These are phyloP conservation scores for Lithophane socia DNA, from an alignment of 2,888 invertebrate genomes.

Conservation along the genomic window DNA sequence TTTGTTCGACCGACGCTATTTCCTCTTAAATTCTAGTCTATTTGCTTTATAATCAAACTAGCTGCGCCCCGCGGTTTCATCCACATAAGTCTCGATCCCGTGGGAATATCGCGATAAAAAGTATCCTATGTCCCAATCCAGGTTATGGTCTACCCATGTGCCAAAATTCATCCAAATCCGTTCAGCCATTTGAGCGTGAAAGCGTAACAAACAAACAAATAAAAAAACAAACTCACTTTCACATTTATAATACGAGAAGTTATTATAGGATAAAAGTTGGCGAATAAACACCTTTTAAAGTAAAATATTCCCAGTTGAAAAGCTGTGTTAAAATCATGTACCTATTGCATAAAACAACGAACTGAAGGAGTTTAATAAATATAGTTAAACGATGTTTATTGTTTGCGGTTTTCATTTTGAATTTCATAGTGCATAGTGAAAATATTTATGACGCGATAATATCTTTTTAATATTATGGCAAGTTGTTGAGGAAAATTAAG, in stretches of 20 bases:
- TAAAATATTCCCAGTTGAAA: background rate
- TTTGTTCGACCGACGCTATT: too few relatives aligned
- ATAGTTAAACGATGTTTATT: background rate
- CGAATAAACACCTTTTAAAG: conserved; percentile 11
- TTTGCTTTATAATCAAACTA: background rate
- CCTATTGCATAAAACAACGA: background rate
- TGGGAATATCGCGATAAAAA: too few relatives aligned
- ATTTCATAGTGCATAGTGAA: conserved; percentile 11
- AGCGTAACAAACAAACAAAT: too few relatives aligned
- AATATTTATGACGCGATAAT: background rate
- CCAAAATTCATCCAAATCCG: too few relatives aligned
- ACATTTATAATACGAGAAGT: too few relatives aligned
- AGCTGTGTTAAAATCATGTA: background rate
- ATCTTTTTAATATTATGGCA: background rate
- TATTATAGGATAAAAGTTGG: background rate
- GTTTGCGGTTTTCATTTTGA: background rate
- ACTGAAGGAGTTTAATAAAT: background rate
- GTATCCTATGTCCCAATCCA: too few relatives aligned
- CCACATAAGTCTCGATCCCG: too few relatives aligned
- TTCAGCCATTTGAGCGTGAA: too few relatives aligned
- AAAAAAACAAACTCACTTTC: too few relatives aligned
- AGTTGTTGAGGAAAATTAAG: background rate
- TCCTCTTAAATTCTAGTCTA: background rate
- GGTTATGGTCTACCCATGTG: too few relatives aligned
- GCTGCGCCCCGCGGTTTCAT: too few relatives aligned